Base-by-base conservation (phyloP, 2,113 vertebrate genomes). In the Pantherophis guttatus region DNA sequence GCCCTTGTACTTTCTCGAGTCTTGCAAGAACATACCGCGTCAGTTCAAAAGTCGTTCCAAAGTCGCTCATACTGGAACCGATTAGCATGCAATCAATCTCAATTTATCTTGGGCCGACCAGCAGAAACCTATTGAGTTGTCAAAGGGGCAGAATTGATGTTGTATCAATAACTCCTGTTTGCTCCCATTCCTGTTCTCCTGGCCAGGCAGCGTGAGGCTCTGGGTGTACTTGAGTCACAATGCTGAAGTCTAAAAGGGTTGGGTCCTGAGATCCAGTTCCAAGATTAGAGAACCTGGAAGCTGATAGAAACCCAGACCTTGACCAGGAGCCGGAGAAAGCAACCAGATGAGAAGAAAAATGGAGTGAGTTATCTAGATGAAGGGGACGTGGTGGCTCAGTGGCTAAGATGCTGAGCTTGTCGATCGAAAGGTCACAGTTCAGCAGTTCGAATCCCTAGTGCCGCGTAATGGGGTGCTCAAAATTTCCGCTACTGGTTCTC, bases 101-200 rank as follows among this genome's bases (percentile, higher is more conserved):
- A 96, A 87, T 97, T 97, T 97, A 98, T 98, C 98, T 97, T 96
- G 90, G 92, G 26, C 8, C 91, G 95, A 93, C 94, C 95, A 97
- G 97, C 87, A 96, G 96, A 96, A 96, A 95, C 96, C 92, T 96
- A 97, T 97, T 97, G 96, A 97, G 94, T 96, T 97, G 97, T 97
- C 97, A 23, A n/a, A 59, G 92, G 93, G 21, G 48, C 94, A 97
- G 95, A 97, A 97, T 97, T 97, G 97, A 97, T 97, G 97, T 23
- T 92, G 94, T 57, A 19, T 94, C 97, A 94, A 98, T 96, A 97
- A 96, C 94, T 94, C 92, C 5, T 97, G 96, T 98, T 98, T 98
- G 95, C 96, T 94, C 94, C 88, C 94, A 94, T 8, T 92, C 24
- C 96, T 91, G 81, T 87, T 90, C 48, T 81, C 13, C 48, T 44